A percentile compares a stretch with the other conserved stretches of the same genome.
Evolutionary conservation across 2,888 invertebrate genomes (phyloP).

Genomic region (Pyrgus malvae): DNA sequence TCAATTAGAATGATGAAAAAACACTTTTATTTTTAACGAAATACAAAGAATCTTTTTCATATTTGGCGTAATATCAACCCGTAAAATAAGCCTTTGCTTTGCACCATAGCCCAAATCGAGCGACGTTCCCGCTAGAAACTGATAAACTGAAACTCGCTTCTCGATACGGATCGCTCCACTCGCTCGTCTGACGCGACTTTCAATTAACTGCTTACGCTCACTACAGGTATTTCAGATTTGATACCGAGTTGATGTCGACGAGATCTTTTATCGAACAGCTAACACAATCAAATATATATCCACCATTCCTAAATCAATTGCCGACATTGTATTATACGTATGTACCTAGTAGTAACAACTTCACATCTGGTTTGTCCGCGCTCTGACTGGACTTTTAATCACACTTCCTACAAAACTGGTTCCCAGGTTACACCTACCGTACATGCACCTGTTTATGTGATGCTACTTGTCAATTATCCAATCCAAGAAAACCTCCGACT

Average conservation of each 20-base stretch:
- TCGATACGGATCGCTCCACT: conserved; percentile 72
- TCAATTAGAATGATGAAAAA: too few relatives aligned
- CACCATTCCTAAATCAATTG: neutral
- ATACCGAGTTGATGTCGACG: conserved; percentile 61
- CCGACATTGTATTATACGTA: neutral
- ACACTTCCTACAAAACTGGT: conserved; percentile 57
- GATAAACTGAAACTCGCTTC: conserved; percentile 76
- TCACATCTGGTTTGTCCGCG: conserved; percentile 2
- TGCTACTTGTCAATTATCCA: conserved; percentile 56
- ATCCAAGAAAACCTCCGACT: conserved; percentile 51
- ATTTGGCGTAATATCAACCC: neutral
- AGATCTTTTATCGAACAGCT: conserved; percentile 46
- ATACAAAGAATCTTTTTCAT: too few relatives aligned
- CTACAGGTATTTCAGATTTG: conserved; percentile 77
- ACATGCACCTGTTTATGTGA: conserved; percentile 43
- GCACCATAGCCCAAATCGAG: conserved; percentile 39
- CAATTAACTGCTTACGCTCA: conserved; percentile 77
- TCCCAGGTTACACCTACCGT: conserved; percentile 43
- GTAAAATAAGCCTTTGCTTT: conserved; percentile 12
- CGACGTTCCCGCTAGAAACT: conserved; percentile 78
- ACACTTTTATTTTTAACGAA: too few relatives aligned
- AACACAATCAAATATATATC: too few relatives aligned
- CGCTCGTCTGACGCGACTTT: conserved; percentile 65
- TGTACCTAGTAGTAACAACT: neutral
- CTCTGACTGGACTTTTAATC: conserved; percentile 21